These are phyloP conservation scores for Drosophila malerkotliana DNA, from an alignment of 1,140 invertebrate genomes.

Conservation along the genomic window DNA sequence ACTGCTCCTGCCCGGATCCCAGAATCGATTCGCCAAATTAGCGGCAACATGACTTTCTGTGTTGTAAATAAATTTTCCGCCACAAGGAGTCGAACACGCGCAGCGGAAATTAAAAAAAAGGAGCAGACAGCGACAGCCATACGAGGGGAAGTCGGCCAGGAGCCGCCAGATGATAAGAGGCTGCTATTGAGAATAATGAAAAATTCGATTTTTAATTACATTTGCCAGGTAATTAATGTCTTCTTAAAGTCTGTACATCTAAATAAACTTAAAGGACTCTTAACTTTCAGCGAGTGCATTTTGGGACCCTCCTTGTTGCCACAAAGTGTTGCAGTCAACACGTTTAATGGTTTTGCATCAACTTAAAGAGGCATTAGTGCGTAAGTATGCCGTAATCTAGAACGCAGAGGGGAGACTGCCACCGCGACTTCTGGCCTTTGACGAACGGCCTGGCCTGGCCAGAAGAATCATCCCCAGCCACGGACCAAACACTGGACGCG, in stretches of 20 bases:
- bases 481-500: constrained; percentile 56
- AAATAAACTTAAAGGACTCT: neutral
- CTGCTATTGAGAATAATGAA: constrained; percentile 24
- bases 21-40: constrained; percentile 59
- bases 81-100: constrained; percentile 46
- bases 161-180: constrained; percentile 2
- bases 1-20: neutral
- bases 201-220: constrained; percentile 52
- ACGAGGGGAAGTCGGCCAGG: constrained; percentile 11
- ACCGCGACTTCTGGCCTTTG: constrained; percentile 9
- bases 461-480: constrained; percentile 26
- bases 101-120: constrained; percentile 53
- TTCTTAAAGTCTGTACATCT: neutral
- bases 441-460: constrained; percentile 22
- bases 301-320: constrained; percentile 29
- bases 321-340: constrained; percentile 76
- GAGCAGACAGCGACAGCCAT: constrained; percentile 21
- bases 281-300: constrained; percentile 7
- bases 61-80: constrained; percentile 55
- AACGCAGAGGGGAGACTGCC: constrained; percentile 29
- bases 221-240: constrained; percentile 41
- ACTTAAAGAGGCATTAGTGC: constrained; percentile 76
- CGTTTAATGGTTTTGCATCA: constrained; percentile 74
- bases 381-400: constrained; percentile 74
- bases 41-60: constrained; percentile 63